phyloP scores from a whole-genome alignment of 2,113 vertebrate genomes.

The Poicephalus gulielmi region DNA sequence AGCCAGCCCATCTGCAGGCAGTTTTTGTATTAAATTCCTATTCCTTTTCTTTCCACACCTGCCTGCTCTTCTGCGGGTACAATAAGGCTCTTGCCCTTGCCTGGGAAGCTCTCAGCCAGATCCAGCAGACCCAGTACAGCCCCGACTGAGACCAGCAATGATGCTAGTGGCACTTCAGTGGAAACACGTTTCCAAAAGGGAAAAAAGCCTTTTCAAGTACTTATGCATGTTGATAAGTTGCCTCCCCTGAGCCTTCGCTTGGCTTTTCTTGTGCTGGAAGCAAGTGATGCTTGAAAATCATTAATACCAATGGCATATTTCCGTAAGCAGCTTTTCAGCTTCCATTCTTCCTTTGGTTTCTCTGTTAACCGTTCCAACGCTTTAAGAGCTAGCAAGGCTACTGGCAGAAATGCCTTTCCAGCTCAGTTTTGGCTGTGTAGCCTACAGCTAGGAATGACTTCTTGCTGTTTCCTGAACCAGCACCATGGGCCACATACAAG shows the following conservation, averaged over 20 bases:
- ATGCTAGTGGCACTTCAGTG: background rate
- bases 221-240: background rate
- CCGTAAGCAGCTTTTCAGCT: background rate
- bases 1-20: background rate
- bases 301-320: background rate
- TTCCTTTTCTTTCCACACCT: background rate
- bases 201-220: background rate
- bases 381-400: background rate
- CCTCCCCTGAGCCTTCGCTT: background rate
- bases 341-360: background rate
- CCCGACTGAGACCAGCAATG: background rate
- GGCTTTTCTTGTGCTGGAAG: background rate
- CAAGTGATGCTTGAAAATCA: background rate
- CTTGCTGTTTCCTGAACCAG: background rate
- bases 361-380: background rate
- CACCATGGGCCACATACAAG: accelerated
- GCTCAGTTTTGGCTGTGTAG: background rate
- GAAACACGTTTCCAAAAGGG: background rate
- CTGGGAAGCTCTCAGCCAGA: background rate
- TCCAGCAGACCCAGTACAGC: background rate
- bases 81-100: background rate
- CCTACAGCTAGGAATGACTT: background rate
- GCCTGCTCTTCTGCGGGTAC: background rate
- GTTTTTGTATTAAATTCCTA: background rate
- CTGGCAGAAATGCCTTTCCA: background rate